phyloP scores from a whole-genome alignment of 2,113 vertebrate species.

The Microcebus murinus region DNA sequence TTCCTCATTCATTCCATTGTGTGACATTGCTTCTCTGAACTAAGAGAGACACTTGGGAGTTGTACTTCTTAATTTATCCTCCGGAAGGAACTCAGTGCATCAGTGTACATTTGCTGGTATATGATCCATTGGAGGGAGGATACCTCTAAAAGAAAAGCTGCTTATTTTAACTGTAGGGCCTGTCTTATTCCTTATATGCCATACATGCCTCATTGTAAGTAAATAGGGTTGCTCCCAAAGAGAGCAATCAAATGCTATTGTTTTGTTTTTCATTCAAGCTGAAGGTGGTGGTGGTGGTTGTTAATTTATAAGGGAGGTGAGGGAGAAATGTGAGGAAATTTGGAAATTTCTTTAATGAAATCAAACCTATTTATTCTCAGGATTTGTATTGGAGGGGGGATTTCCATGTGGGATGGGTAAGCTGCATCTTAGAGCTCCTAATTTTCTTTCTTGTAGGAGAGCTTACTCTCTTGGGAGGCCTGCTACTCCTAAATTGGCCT shows the following conservation, averaged over 20 bases:
- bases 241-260: not conserved
- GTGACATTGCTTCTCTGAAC: constrained; percentile 34
- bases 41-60: constrained; percentile 42
- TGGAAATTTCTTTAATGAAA: constrained; percentile 19
- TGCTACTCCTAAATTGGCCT: not conserved
- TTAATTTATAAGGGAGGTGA: not conserved
- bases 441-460: constrained; percentile 24
- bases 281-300: not conserved
- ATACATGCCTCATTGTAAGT: not conserved
- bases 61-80: constrained; percentile 49
- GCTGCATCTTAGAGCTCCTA: not conserved
- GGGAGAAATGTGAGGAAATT: constrained; percentile 13
- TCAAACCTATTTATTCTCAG: not conserved
- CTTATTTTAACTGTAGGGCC: constrained; percentile 19
- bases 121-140: not conserved
- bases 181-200: not conserved
- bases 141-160: not conserved
- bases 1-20: not conserved
- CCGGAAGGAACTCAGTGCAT: not conserved
- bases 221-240: constrained; percentile 9
- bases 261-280: not conserved
- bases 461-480: not conserved
- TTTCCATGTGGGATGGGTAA: not conserved
- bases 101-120: not conserved
- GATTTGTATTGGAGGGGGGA: not conserved